Base-by-base conservation (phyloP, 2,888 invertebrate species). In the Rhagonycha lutea region DNA sequence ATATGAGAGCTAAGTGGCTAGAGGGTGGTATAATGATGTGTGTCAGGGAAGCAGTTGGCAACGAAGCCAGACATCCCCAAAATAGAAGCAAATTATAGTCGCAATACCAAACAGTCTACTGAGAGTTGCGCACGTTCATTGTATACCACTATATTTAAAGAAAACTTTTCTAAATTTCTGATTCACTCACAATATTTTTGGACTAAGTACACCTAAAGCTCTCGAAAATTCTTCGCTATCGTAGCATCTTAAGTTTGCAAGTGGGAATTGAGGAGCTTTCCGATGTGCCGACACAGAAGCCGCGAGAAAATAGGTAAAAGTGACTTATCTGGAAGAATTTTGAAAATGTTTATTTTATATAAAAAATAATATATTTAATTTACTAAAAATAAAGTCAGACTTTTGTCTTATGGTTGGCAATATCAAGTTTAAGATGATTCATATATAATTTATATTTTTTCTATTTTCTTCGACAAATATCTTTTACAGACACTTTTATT, bases 1-100 rank as follows among this genome's bases (percentile, higher is more conserved):
- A 77, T 65, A 65, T 79, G 72, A n/a, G 82, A 81, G 82, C 80
- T 82, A 82, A 82, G 82, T 82, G 82, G 82, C 81, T 80, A 76
- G 80, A 81, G 83, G 81, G 81, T 82, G 81, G 82, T 81, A 81
- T 79, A 79, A 81, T 81, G 81, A 83, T 82, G 81, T 83, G 81
- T 83, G 83, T 83, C 83, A 83, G 83, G 83, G 83, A 81, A 80
- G 81, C 80, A 82, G 80, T 86, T 86, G 86, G 86, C 86, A 86
- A 82, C 86, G 79, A 81, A 83, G 81, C 84, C 86, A 86, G 87
- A 87, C 87, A 84, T 83, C 85, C 86, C 83, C n/a, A 82, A 83
- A 86, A 87, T 86, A 87, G 87, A 84, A 83, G 79, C 84, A 83
- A 84, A 82, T 82, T 81, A 81, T 81, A 80, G 80, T 80, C 79